These are phyloP conservation scores for Thereva unica DNA, from an alignment of 2,888 invertebrate species.

Conservation along the genomic window DNA sequence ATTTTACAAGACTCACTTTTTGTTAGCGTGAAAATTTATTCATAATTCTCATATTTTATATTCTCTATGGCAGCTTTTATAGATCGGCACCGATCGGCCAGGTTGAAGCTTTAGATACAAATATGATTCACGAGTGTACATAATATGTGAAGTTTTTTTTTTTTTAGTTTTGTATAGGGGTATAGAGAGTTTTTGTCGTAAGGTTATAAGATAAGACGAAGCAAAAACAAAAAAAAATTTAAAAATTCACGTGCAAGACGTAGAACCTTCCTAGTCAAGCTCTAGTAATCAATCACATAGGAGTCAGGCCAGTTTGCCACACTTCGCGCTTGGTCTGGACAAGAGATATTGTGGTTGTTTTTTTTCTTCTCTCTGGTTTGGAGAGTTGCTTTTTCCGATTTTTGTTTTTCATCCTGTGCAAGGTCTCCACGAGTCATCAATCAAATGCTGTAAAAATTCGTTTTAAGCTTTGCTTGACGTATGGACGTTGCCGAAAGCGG, in stretches of 20 bases:
- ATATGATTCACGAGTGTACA: too few relatives aligned
- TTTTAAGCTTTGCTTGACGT: conserved; percentile 27
- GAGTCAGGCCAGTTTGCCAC: conserved; percentile 29
- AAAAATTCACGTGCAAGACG: too few relatives aligned
- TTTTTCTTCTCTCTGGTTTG: neutral
- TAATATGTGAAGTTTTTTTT: too few relatives aligned
- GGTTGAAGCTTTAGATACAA: too few relatives aligned
- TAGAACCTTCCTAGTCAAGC: conserved; percentile 8
- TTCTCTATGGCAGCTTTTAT: too few relatives aligned
- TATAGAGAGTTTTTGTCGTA: too few relatives aligned
- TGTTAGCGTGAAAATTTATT: conserved; percentile 3
- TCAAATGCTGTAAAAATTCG: conserved; percentile 30
- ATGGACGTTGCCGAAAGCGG: neutral
- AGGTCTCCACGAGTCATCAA: conserved; percentile 30
- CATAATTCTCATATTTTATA: too few relatives aligned
- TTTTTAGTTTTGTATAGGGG: too few relatives aligned
- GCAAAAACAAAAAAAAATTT: too few relatives aligned
- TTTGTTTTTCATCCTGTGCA: conserved; percentile 23
- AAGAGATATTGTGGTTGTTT: conserved; percentile 14
- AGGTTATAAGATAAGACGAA: too few relatives aligned
- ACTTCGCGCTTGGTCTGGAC: conserved; percentile 24
- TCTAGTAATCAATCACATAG: conserved; percentile 24
- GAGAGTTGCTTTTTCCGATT: conserved; percentile 1
- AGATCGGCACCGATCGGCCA: too few relatives aligned
- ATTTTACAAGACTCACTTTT: conserved; percentile 36